phyloP scores from a whole-genome alignment of 2,888 invertebrate species.

The Thumatha senex region DNA sequence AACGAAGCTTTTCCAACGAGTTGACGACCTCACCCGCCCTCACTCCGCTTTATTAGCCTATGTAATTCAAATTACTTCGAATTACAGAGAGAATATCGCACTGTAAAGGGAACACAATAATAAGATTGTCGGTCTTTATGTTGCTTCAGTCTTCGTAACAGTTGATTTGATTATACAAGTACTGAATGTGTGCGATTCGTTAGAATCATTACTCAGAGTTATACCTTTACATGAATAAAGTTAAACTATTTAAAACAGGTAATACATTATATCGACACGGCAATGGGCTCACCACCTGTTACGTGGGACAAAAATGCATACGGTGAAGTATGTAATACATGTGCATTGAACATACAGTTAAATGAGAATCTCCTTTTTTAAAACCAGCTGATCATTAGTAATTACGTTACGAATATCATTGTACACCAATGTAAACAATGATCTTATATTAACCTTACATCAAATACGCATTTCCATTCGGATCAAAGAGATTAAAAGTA shows the following conservation, averaged over 20 bases:
- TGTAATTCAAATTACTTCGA: constrained; percentile 18
- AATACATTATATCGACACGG: too few relatives aligned
- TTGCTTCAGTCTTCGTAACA: background rate
- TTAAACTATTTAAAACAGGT: too few relatives aligned
- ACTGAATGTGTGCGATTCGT: background rate
- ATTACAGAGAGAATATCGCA: constrained; percentile 9
- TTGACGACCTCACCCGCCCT: constrained; percentile 11
- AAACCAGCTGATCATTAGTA: too few relatives aligned
- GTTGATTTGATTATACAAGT: background rate
- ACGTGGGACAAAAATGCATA: too few relatives aligned
- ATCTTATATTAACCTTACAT: constrained; percentile 9
- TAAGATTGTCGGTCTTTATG: background rate
- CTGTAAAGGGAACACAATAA: background rate
- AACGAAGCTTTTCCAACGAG: constrained; percentile 13
- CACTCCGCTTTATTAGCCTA: constrained; percentile 16
- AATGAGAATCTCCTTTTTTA: background rate
- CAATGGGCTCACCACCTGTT: too few relatives aligned
- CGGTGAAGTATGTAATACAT: too few relatives aligned
- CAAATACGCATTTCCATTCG: constrained; percentile 15
- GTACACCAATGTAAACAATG: constrained; percentile 6
- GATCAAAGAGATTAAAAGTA: constrained; percentile 42
- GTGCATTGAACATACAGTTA: too few relatives aligned
- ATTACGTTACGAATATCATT: background rate
- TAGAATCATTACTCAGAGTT: background rate
- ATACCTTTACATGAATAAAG: too few relatives aligned